Evolutionary conservation across 2,113 vertebrate species (phyloP).

Genomic region (Nyctibius bracteatus): DNA sequence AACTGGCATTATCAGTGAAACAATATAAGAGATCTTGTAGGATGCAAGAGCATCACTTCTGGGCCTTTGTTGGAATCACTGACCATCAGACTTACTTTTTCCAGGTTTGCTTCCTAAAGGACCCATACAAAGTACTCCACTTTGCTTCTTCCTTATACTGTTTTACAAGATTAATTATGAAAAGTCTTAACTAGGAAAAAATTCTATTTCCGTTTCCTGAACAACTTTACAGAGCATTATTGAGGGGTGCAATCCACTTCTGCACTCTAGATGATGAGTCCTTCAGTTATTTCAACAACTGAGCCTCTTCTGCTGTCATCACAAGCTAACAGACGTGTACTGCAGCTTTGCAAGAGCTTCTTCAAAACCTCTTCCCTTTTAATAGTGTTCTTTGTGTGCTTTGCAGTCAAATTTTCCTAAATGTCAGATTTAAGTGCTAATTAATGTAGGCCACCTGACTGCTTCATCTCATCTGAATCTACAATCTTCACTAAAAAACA

Average conservation of each 20-base stretch:
- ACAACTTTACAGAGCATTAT: background rate
- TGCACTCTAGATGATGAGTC: background rate
- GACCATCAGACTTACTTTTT: background rate
- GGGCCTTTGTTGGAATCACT: background rate
- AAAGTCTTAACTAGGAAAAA: background rate
- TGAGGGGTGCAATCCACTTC: background rate
- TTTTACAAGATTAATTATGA: background rate
- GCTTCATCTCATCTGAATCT: background rate
- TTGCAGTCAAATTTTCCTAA: background rate
- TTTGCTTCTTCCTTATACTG: background rate
- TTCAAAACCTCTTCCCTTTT: background rate
- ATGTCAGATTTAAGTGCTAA: background rate
- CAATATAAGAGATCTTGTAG: background rate
- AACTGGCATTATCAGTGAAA: background rate
- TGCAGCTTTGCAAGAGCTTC: background rate
- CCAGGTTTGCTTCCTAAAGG: background rate
- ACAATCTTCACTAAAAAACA: background rate
- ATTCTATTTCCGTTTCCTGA: background rate
- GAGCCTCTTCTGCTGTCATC: background rate
- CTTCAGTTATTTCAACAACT: background rate
- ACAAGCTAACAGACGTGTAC: background rate
- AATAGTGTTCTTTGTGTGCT: background rate
- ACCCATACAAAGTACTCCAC: background rate
- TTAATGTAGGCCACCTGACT: background rate
- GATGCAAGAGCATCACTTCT: background rate